Evolutionary conservation across 2,113 vertebrate species (phyloP), one percentile per base, ranked within the genome.

Genomic region (Cephalopterus ornatus): DNA sequence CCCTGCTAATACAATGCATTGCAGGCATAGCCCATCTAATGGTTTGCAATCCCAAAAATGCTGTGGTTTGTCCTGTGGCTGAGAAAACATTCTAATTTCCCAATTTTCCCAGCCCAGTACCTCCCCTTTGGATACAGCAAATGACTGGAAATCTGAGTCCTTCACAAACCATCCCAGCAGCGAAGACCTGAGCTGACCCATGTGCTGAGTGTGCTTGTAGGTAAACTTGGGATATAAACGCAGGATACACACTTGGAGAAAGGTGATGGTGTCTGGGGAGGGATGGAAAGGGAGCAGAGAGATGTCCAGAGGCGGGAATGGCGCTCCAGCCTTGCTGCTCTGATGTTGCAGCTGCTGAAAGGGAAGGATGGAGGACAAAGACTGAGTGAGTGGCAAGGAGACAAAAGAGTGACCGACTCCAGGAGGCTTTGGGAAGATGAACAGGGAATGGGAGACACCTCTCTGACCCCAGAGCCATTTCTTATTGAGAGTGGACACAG

Each of bases 41-140:
- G 21, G 35, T 62, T 14, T 80, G 78, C 68, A 62, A 83, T 92
- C 53, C 82, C 92, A 92, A 19, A 66, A 85, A 80, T 74, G 79
- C 42, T 92, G 89, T 83, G 96, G 95, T 75, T 94, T 90, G 27
- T 39, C 71, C 79, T 47, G 88, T 1, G 42, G 78, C 68, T 83
- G 30, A 50, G 89, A 58, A 77, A 65, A 41, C 55, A 44, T 88
- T 47, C 33, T 17, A 1, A 81, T 93, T 88, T 77, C 90, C 65
- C 87, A 28, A 63, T 70, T 71, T 89, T 91, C 68, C 74, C 77
- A 94, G 70, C 56, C 66, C 30, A 61, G 0, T 28, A 27, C 75
- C 35, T 68, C 59, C 41, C 67, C 59, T 94, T 44, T 46, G 71
- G 62, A 14, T 55, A 41, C 22, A 88, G 27, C 49, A 35, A 35